phyloP scores from a whole-genome alignment of 2,888 invertebrate species.

The Spisula subtruncata region DNA sequence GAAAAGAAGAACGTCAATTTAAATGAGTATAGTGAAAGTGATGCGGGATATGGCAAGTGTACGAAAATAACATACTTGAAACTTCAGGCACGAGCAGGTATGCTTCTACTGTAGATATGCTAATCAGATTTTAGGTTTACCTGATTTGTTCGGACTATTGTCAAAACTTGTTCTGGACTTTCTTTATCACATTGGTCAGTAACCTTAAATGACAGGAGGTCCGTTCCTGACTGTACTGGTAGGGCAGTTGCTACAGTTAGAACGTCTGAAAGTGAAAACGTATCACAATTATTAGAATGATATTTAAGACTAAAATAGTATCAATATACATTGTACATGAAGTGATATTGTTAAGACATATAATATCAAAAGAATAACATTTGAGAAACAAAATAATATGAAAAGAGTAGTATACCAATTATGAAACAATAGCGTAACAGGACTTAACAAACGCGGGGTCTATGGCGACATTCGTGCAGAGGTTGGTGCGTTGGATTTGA shows the following conservation, averaged over 20 bases:
- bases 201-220: conserved; percentile 38
- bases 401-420: no score
- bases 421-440: no score
- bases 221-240: neutral
- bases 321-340: no score
- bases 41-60: neutral
- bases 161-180: conserved; percentile 39
- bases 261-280: conserved; percentile 26
- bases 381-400: no score
- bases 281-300: no score
- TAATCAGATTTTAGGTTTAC: conserved; percentile 12
- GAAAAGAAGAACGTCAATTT: neutral
- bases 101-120: neutral
- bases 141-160: conserved; percentile 54
- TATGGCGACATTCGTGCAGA: neutral
- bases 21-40: neutral
- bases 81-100: neutral
- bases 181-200: conserved; percentile 54
- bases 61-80: neutral
- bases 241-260: conserved; percentile 27
- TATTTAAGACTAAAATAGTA: no score
- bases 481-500: neutral
- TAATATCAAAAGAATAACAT: no score
- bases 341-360: no score
- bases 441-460: neutral